Base-by-base conservation (phyloP, 2,888 invertebrate species). In the Pteria penguin region DNA sequence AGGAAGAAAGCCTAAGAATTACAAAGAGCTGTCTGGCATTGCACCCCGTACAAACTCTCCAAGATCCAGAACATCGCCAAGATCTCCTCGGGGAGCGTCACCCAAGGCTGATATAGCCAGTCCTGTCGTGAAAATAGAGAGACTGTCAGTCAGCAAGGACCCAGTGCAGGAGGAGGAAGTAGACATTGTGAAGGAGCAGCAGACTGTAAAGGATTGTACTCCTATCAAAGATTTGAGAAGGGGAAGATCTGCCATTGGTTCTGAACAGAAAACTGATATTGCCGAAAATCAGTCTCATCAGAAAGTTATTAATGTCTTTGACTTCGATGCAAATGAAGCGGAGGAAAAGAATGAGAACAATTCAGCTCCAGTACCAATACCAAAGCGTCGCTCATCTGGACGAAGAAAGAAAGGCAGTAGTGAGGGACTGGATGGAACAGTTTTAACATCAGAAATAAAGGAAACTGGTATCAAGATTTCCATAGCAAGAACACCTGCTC, bases 261-360 rank as follows among this genome's bases (percentile, higher is more conserved):
- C 54, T 18, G 82, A 82, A 36, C 14, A 36, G 26, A 36, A 61
- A 27, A n/a, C 22, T 26, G 31, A 26, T 2, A 24, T 52, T 14
- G 24, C 57, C 11, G 55, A 54, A 32, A 22, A 18, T 14, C 27
- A 29, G n/a, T 2, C 22, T 11, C 22, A 18, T 11, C 70, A 70
- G 24, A 70, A 75, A 4, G 62, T 62, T 5, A 68, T 78, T 2
- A 87, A 86, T 79, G 83, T 88, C 4, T 89, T 87, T 75, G 87
- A 89, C 62, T 89, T 89, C 83, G 87, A 85, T 75, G 87, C 85
- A 33, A 86, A 76, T 75, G 88, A 88, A 72, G 76, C 74, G 62
- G 85, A 86, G 4, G 78, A 78, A 57, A 78, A 80, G 58, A 57
- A 73, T 52, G 82, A 83, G 24, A 74, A 71, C 14, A 31, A 31